Evolutionary conservation across 2,888 invertebrate species (phyloP), one percentile per base, ranked within the genome.

Genomic region (Andrena bicolor): DNA sequence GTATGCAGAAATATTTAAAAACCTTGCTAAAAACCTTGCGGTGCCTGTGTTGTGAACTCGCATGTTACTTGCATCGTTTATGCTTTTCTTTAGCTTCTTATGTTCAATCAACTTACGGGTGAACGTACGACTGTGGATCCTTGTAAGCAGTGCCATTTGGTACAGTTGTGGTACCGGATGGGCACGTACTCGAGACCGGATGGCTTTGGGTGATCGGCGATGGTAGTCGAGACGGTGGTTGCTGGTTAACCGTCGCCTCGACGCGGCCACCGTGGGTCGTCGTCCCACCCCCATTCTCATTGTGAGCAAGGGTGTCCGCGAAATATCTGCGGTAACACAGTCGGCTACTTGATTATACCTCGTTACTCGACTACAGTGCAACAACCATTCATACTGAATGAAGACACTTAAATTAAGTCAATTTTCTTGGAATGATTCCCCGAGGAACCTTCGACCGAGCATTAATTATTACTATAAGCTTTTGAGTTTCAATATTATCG

Each of bases 241-340:
- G 86, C 76, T 89, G 85, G 85, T 87, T 80, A 87, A 92, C 81
- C 85, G 90, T 82, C 85, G 79, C 61, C 86, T 90, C 83, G 49
- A 82, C 79, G 2, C 83, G 72, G 77, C 88, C 88, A 73, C 88
- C 89, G 69, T 92, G 92, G 76, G 78, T 89, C 77, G 90, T 79
- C 71, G 92, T 86, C 58, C 83, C 88, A 81, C 90, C 91, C 60
- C 93, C 94, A 80, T 88, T 91, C 87, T 94, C 94, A 87, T 94
- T 94, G 89, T 94, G 94, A 7, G 94, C 94, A 72, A 95, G 92
- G 32, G 95, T 94, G 82, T 95, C 95, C 63, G 94, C 94, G 87
- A 95, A 95, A 85, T 95, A 95, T 85, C 95, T 95, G 88, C 41
- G 10, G 48, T 26, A 16, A 20, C 49, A 51, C 32, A 51, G 41